These are phyloP conservation scores for Epizoanthus fatuus DNA, from an alignment of 92 coral and sea anemone species.

Conservation along the genomic window DNA sequence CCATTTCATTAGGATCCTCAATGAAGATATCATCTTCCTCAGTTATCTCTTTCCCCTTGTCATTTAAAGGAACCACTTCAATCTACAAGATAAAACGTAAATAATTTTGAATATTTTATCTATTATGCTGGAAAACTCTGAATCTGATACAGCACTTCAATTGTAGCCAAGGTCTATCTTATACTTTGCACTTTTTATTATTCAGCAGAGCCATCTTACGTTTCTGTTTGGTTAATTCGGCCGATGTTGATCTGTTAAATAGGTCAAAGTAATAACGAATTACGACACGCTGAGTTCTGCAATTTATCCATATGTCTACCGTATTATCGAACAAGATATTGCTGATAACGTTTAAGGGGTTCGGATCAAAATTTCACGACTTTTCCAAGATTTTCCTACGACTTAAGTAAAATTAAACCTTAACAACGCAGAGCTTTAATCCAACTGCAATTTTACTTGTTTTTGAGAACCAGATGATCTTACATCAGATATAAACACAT, in stretches of 20 bases:
- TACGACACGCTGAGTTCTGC: too few species aligned
- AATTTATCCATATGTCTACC: too few species aligned
- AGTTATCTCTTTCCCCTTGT: slow-evolving; percentile 92
- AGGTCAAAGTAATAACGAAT: too few species aligned
- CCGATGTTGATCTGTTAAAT: background rate
- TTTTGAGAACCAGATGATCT: too few species aligned
- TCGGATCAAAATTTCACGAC: too few species aligned
- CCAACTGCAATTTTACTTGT: too few species aligned
- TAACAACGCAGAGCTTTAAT: too few species aligned
- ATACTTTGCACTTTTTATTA: background rate
- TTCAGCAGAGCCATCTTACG: background rate
- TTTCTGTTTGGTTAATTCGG: background rate
- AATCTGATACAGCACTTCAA: background rate
- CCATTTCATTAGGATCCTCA: slow-evolving; percentile 90
- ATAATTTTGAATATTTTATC: background rate
- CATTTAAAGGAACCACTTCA: slow-evolving; percentile 92
- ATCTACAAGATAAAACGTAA: slow-evolving; percentile 56
- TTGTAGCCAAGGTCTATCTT: background rate
- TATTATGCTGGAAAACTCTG: background rate
- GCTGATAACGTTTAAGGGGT: too few species aligned
- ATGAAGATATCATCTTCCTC: slow-evolving; percentile 92
- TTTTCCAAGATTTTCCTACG: too few species aligned
- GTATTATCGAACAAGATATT: too few species aligned
- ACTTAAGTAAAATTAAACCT: too few species aligned
- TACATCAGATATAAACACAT: too few species aligned